phyloP scores from a whole-genome alignment of 2,797 vertebrate species.

The Capromys pilorides region DNA sequence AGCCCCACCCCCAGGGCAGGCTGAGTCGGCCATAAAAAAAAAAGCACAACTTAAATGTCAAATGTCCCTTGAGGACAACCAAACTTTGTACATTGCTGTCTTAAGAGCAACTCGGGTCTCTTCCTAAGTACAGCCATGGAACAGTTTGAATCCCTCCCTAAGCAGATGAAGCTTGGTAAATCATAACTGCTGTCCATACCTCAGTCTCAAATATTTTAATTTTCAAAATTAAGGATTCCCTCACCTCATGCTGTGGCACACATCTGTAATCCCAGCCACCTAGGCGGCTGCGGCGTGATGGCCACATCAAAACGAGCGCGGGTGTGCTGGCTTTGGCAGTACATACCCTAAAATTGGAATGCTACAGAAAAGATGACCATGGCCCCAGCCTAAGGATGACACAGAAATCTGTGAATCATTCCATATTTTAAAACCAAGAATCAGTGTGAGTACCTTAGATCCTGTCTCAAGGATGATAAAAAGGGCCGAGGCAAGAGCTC shows the following conservation, averaged over 20 bases:
- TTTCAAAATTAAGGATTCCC: background rate
- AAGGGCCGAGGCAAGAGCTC: background rate
- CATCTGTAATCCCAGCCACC: background rate
- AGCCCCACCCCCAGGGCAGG: no score
- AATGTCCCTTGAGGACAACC: background rate
- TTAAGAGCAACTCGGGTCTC: background rate
- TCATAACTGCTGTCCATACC: rapidly evolving
- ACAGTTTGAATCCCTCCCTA: rapidly evolving
- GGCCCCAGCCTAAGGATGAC: background rate
- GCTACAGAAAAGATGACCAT: background rate
- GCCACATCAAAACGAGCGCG: background rate
- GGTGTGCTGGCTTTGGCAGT: background rate
- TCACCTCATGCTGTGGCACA: background rate
- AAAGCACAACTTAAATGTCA: background rate
- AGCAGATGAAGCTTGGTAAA: background rate
- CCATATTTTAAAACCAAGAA: background rate
- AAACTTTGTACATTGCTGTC: no score
- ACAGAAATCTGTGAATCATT: background rate
- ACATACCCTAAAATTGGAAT: background rate
- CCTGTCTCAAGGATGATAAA: background rate
- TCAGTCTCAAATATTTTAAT: background rate
- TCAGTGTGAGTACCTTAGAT: background rate
- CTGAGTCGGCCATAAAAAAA: no score
- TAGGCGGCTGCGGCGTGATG: background rate
- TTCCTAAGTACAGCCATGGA: no score